Percentiles rank a stretch among this genome's conserved stretches.
Conservation (phyloP, 2,888 invertebrate genomes). For the Scrobipalpa costella region DNA sequence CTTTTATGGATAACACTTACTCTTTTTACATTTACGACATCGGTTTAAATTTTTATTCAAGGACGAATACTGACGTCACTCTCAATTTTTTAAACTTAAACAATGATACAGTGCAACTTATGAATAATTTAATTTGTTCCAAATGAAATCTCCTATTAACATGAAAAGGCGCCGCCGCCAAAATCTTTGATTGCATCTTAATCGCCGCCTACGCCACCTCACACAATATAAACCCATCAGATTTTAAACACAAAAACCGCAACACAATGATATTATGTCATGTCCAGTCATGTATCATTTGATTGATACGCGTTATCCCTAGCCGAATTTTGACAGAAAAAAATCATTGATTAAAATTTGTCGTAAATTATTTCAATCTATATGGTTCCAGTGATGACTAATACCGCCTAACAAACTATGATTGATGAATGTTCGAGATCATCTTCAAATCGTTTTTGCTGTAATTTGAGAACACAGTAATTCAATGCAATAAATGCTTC, state of each 20-base stretch:
- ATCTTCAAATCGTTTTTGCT: constrained; percentile 10
- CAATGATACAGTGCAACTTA: constrained; percentile 11
- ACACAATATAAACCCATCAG: constrained; percentile 56
- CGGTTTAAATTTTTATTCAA: not conserved
- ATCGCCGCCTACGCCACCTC: constrained; percentile 60
- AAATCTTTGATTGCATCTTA: constrained; percentile 68
- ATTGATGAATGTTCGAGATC: constrained; percentile 27
- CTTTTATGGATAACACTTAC: too few relatives aligned
- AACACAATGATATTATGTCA: constrained; percentile 72
- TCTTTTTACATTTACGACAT: not conserved
- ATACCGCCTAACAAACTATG: constrained; percentile 31
- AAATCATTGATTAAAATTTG: constrained; percentile 28
- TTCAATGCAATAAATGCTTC: constrained; percentile 10
- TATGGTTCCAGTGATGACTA: constrained; percentile 45
- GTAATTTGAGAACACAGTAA: not conserved
- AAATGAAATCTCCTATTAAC: constrained; percentile 39
- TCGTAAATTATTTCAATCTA: constrained; percentile 34
- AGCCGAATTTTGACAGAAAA: constrained; percentile 41
- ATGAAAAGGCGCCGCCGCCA: constrained; percentile 61
- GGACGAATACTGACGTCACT: not conserved
- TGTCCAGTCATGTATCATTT: constrained; percentile 53
- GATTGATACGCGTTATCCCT: constrained; percentile 64
- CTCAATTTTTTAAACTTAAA: not conserved
- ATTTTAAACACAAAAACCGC: constrained; percentile 54
- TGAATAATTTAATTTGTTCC: constrained; percentile 38